phyloP scores from a whole-genome alignment of 2,888 invertebrate species.

The Calameuta filiformis region DNA sequence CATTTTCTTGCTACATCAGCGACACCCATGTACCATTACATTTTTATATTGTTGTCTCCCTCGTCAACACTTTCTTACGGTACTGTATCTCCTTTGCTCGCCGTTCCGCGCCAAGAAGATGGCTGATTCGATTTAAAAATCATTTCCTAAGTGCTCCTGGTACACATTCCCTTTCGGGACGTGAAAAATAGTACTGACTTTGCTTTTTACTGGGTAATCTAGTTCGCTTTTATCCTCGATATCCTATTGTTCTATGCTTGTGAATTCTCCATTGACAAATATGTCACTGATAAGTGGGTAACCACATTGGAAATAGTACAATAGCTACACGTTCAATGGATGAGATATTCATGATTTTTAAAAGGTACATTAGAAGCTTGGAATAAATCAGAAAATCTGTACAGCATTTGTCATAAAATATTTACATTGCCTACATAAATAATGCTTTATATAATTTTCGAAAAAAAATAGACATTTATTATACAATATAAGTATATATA shows the following conservation, averaged over 20 bases:
- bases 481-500: background rate
- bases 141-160: slow-evolving; percentile 56
- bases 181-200: background rate
- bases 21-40: background rate
- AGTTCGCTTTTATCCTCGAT: background rate
- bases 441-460: background rate
- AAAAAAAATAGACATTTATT: background rate
- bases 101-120: slow-evolving; percentile 25
- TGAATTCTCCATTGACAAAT: background rate
- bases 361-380: background rate
- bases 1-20: slow-evolving; percentile 10
- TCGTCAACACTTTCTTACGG: slow-evolving; percentile 46
- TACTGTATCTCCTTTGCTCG: slow-evolving; percentile 3
- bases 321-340: background rate
- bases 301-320: background rate
- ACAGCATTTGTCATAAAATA: background rate
- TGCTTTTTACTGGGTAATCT: background rate
- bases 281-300: no score
- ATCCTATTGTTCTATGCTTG: background rate
- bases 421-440: background rate
- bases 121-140: slow-evolving; percentile 58
- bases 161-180: background rate
- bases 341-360: background rate
- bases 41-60: slow-evolving; percentile 5
- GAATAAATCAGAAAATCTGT: background rate